These are phyloP conservation scores for Clarias magur DNA, from an alignment of 2,113 vertebrate species.

Conservation along the genomic window DNA sequence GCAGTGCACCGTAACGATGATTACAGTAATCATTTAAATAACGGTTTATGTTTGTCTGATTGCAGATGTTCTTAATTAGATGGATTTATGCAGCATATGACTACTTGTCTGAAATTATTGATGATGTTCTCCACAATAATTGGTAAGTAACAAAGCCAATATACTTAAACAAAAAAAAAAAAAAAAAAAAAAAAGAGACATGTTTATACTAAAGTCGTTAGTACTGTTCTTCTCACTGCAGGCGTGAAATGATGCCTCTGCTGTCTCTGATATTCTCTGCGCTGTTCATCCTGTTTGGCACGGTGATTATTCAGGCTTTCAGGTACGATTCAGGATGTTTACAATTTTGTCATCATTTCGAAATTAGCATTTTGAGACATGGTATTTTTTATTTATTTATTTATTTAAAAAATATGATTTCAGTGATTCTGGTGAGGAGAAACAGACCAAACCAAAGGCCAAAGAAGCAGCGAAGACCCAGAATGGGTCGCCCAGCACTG, in stretches of 20 bases:
- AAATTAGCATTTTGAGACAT: accelerated
- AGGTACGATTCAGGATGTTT: slow-evolving; percentile 70
- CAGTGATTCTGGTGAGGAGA: slow-evolving; percentile 88
- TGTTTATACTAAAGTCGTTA: neutral
- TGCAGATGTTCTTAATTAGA: slow-evolving; percentile 88
- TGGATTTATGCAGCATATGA: slow-evolving; percentile 84
- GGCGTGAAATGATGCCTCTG: slow-evolving; percentile 97
- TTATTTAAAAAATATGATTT: slow-evolving; percentile 42
- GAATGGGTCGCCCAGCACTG: slow-evolving; percentile 68
- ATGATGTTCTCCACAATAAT: slow-evolving; percentile 89
- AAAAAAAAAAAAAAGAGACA: neutral
- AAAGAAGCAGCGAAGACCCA: slow-evolving; percentile 74
- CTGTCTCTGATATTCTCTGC: slow-evolving; percentile 93
- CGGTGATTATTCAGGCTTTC: slow-evolving; percentile 93
- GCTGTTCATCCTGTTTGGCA: slow-evolving; percentile 95
- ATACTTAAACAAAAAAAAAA: too few species aligned
- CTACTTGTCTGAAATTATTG: slow-evolving; percentile 83
- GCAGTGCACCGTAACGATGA: neutral
- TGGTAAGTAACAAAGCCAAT: slow-evolving; percentile 73
- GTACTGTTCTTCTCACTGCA: slow-evolving; percentile 60
- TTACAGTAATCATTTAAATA: neutral
- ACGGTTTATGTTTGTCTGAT: neutral
- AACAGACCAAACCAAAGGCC: slow-evolving; percentile 76
- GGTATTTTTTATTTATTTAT: too few species aligned
- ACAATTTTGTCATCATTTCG: too few species aligned